Evolutionary conservation across 2,888 invertebrate genomes (phyloP).

Genomic region (Tetanocera ferruginea): DNA sequence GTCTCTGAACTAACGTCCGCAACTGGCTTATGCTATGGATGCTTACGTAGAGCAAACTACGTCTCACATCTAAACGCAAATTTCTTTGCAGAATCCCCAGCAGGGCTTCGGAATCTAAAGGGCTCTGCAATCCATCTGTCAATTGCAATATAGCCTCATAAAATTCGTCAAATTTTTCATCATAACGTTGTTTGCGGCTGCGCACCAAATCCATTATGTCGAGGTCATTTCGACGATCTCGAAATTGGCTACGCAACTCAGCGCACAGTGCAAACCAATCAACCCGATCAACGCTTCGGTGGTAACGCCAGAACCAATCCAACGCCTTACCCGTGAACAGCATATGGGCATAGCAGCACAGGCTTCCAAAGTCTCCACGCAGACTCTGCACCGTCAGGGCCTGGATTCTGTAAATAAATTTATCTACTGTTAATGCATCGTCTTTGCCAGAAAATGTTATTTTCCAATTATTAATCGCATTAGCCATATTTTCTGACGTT

Average conservation of each 20-base stretch:
- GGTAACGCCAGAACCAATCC: too few species aligned
- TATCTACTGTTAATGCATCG: neutral
- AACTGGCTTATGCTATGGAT: conserved; percentile 4
- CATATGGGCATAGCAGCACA: too few species aligned
- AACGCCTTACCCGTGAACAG: too few species aligned
- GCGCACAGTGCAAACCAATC: conserved; percentile 28
- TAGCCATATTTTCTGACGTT: too few species aligned
- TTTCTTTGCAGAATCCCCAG: conserved; percentile 35
- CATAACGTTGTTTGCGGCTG: neutral
- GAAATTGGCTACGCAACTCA: conserved; percentile 1
- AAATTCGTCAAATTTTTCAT: conserved; percentile 35
- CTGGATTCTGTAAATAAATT: conserved; percentile 1
- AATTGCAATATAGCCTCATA: conserved; percentile 15
- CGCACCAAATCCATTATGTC: neutral
- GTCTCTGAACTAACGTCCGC: neutral
- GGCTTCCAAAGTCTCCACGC: conserved; percentile 1
- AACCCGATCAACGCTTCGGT: too few species aligned
- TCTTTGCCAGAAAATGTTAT: conserved; percentile 13
- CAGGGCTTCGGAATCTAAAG: neutral
- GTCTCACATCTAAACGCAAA: conserved; percentile 35
- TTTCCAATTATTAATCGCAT: too few species aligned
- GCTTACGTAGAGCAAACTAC: conserved; percentile 27
- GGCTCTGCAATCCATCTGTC: conserved; percentile 1
- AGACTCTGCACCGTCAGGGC: neutral
- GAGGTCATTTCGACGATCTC: neutral